phyloP scores from a whole-genome alignment of 2,113 vertebrate genomes.

The Forbesichthys papilliferus region DNA sequence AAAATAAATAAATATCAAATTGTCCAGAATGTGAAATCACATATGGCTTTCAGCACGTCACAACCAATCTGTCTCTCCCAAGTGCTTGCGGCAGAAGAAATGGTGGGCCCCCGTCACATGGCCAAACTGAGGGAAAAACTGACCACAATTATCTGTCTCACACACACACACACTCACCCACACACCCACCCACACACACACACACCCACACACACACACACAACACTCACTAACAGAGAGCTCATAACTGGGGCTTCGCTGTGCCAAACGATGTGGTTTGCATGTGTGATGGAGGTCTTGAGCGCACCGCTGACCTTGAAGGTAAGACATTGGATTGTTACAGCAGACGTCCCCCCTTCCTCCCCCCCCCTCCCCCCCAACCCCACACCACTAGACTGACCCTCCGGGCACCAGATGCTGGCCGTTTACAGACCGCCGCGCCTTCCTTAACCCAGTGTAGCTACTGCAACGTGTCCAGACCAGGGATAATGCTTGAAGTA shows the following conservation, averaged over 20 bases:
- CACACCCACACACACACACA: background rate
- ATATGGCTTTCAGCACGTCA: constrained; percentile 27
- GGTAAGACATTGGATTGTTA: constrained; percentile 47
- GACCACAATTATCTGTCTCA: constrained; percentile 9
- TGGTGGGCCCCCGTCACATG: constrained; percentile 8
- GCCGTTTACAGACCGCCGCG: too few species aligned
- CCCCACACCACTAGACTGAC: background rate
- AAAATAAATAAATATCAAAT: constrained; percentile 15
- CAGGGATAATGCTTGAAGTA: too few species aligned
- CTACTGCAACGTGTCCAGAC: too few species aligned
- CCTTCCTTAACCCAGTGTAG: too few species aligned
- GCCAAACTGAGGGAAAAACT: constrained; percentile 24
- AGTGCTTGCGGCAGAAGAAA: constrained; percentile 7
- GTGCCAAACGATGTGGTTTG: constrained; percentile 3
- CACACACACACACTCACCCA: background rate
- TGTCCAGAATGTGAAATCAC: constrained; percentile 29
- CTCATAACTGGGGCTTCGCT: background rate
- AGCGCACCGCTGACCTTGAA: background rate
- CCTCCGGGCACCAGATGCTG: too few species aligned
- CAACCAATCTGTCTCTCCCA: constrained; percentile 14
- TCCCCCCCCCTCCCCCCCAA: background rate
- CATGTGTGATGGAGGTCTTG: constrained; percentile 12
- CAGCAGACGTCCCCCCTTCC: constrained; percentile 37
- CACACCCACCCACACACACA: background rate
- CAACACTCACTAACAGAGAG: constrained; percentile 2